Base-by-base conservation (phyloP, 2,888 invertebrate species). In the Eumacrocentrus americanus region DNA sequence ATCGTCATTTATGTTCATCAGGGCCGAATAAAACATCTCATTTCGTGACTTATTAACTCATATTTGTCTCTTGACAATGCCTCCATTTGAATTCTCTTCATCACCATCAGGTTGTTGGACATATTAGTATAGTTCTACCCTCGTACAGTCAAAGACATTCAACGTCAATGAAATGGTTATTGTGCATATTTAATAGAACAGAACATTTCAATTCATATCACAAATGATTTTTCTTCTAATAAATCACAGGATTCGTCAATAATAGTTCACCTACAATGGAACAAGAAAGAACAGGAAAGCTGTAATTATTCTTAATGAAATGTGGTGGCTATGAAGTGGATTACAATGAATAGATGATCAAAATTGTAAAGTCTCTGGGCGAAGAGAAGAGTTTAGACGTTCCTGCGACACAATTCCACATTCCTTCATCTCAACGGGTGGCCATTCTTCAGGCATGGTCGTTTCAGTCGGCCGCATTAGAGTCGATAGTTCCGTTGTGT, bases 401-500 rank as follows among this genome's bases (percentile, higher is more conserved):
- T 71, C 71, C 71, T 72, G 73, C 66, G 71, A 70, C 73, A 76
- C 75, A 77, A 75, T 78, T 78, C 74, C 76, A 80, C 80, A 79
- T 80, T 80, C 80, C 79, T 68, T 56, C 65, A 67, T 74, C 80
- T 65, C 80, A 67, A 78, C 79, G 80, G 80, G 80, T 74, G 79
- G 73, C 67, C 68, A 67, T 67, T 70, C 70, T 62, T 66, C 63
- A 40, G 60, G 52, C 59, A 63, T 59, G 61, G 62, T 59, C 61
- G 57, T 62, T 60, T 63, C 67, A 66, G 67, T 69, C 61, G 63
- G 62, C 65, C 67, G 64, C 68, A 70, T 70, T 69, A 71, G 69
- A 58, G 66, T 67, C 67, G 69, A 72, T 73, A 70, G 73, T 72
- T 72, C 67, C 65, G 65, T 72, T 77, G 76, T 79, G 72, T 75